phyloP scores from a whole-genome alignment of 2,113 vertebrate genomes.

The Eurypyga helias region DNA sequence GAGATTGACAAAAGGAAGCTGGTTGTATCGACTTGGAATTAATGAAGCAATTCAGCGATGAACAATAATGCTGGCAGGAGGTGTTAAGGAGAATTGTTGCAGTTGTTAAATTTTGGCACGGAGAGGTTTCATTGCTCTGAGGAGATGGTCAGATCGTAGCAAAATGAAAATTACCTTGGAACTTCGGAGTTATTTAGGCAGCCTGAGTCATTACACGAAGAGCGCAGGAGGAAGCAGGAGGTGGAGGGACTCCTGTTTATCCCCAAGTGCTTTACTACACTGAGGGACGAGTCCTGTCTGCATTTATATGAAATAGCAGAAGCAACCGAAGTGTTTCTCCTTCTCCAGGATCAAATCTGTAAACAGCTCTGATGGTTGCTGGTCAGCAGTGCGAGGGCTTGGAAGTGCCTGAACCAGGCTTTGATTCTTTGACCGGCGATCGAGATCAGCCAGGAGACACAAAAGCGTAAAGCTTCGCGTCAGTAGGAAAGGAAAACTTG shows the following conservation, averaged over 20 bases:
- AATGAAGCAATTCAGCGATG: slow-evolving; percentile 66
- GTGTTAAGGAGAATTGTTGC: slow-evolving; percentile 60
- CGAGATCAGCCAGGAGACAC: background rate
- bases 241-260: background rate
- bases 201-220: background rate
- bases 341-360: background rate
- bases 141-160: background rate
- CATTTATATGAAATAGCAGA: rapidly evolving
- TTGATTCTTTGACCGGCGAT: background rate
- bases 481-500: background rate
- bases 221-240: background rate
- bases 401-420: background rate
- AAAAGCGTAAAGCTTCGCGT: background rate
- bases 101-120: slow-evolving; percentile 60
- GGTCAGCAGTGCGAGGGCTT: background rate
- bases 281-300: background rate
- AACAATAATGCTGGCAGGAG: slow-evolving; percentile 66
- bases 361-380: background rate
- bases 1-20: slow-evolving; percentile 65
- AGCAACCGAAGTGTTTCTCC: background rate
- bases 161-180: background rate
- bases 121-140: slow-evolving; percentile 30
- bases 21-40: slow-evolving; percentile 65
- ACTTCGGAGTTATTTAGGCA: background rate
- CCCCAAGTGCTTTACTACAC: rapidly evolving